Evolutionary conservation across 2,888 invertebrate species (phyloP).

Genomic region (Folsomia manolachei): DNA sequence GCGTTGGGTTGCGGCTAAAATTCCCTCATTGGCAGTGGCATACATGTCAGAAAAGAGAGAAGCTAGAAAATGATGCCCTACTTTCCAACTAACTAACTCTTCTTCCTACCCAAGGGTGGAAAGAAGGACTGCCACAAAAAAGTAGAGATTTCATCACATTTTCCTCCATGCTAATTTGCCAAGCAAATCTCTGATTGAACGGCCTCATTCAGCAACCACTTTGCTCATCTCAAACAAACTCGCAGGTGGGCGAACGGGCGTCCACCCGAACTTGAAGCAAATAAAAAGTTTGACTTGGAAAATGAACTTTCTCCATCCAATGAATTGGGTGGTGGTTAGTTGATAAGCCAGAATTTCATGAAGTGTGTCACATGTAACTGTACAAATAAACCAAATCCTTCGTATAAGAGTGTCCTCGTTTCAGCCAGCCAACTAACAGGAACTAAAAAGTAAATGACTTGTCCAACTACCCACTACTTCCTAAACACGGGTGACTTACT

Average conservation of each 20-base stretch:
- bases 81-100: not conserved
- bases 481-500: not conserved
- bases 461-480: not conserved
- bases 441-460: not conserved
- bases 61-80: not conserved
- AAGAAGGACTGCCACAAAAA: not conserved
- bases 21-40: slow-evolving; percentile 8
- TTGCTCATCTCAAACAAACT: not conserved
- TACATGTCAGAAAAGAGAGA: not conserved
- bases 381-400: too few relatives aligned
- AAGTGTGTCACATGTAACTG: too few relatives aligned
- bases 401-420: not conserved
- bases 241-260: slow-evolving; percentile 9
- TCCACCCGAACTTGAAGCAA: not conserved
- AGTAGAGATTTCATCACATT: not conserved
- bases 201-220: not conserved
- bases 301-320: slow-evolving; percentile 14
- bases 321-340: too few relatives aligned
- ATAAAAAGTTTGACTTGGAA: slow-evolving; percentile 17
- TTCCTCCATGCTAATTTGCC: not conserved
- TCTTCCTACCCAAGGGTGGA: too few relatives aligned
- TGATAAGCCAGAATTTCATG: too few relatives aligned
- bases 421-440: not conserved
- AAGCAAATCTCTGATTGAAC: not conserved
- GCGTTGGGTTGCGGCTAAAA: not conserved